Evolutionary conservation across 2,113 vertebrate species (phyloP).

Genomic region (Bubo scandiacus): DNA sequence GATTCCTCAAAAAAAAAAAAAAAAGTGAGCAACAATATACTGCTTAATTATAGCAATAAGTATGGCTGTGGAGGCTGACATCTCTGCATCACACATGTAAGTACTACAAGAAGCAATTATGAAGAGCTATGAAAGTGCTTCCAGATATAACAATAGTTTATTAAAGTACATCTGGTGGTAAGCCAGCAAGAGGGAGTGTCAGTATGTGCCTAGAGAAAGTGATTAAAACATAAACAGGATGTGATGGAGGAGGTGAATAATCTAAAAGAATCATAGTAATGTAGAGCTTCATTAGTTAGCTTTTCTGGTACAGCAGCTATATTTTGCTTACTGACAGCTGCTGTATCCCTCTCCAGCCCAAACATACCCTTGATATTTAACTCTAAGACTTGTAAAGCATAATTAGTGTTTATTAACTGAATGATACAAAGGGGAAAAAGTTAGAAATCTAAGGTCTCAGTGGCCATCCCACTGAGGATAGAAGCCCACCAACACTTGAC

Average conservation of each 20-base stretch:
- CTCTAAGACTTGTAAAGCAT: background rate
- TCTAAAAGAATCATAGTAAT: background rate
- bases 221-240: conserved; percentile 29
- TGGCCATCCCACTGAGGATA: background rate
- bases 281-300: background rate
- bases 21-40: background rate
- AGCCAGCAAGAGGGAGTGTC: conserved; percentile 2
- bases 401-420: background rate
- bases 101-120: background rate
- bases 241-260: conserved; percentile 7
- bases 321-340: conserved; percentile 20
- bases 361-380: background rate
- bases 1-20: background rate
- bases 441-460: background rate
- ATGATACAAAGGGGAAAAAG: background rate
- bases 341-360: background rate
- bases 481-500: background rate
- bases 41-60: background rate
- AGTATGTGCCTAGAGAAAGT: conserved; percentile 1
- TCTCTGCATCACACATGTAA: background rate
- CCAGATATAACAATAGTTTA: conserved; percentile 25
- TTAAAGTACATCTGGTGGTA: conserved; percentile 8
- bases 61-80: background rate
- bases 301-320: background rate
- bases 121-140: background rate